A percentile compares a stretch with the other conserved stretches of the same genome.
Evolutionary conservation across 1,140 invertebrate species (phyloP).

Genomic region (Eriosoma lanigerum): DNA sequence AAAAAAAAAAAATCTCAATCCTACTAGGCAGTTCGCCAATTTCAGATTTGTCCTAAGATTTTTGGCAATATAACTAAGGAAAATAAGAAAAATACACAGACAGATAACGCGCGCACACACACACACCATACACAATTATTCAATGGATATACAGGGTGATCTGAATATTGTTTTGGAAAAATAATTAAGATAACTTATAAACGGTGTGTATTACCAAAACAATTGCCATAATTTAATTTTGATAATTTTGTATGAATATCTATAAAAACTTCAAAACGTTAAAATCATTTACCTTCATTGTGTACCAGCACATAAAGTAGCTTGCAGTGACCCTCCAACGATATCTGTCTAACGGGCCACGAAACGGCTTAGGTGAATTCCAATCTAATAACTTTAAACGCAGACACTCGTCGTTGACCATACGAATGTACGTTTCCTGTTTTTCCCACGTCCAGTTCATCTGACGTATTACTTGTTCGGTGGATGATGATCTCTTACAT

Average conservation of each 20-base stretch:
- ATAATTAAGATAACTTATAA: too few species aligned
- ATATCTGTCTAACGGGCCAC: constrained; percentile 63
- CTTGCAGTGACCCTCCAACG: constrained; percentile 66
- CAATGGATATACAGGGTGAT: too few species aligned
- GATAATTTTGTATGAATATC: too few species aligned
- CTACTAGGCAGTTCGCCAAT: constrained; percentile 21
- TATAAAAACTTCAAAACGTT: not conserved
- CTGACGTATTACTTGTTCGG: constrained; percentile 59
- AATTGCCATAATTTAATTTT: too few species aligned
- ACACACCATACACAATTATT: not conserved
- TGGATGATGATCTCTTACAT: constrained; percentile 53
- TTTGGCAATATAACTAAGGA: constrained; percentile 30
- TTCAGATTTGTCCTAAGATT: constrained; percentile 23
- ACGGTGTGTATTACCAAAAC: too few species aligned
- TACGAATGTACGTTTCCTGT: constrained; percentile 58
- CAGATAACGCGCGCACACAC: not conserved
- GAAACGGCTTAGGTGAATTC: constrained; percentile 61
- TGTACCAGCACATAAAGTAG: constrained; percentile 70
- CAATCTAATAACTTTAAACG: constrained; percentile 59
- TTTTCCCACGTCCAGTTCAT: constrained; percentile 59
- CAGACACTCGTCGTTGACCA: constrained; percentile 61
- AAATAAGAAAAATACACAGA: not conserved
- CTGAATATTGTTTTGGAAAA: too few species aligned
- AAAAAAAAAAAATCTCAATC: not conserved
- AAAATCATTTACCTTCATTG: constrained; percentile 60